phyloP scores from a whole-genome alignment of 1,140 invertebrate genomes.

The Chionoecetes opilio region DNA sequence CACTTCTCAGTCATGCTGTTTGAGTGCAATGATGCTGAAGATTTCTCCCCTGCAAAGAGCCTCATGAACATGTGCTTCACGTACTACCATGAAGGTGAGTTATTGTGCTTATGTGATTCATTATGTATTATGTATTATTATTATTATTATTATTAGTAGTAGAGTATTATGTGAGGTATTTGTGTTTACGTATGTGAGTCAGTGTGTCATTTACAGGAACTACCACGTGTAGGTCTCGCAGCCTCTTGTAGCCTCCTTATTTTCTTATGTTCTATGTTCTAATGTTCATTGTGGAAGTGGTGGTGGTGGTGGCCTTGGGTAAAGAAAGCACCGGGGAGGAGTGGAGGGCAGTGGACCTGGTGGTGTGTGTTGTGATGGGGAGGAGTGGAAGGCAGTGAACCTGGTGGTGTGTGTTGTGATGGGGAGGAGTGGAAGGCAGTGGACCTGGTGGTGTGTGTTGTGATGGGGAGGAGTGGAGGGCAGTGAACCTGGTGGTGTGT shows the following conservation, averaged over 20 bases:
- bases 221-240: too few species aligned
- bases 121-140: background rate
- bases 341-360: background rate
- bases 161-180: background rate
- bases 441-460: background rate
- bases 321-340: background rate
- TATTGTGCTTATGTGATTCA: too few species aligned
- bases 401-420: too few species aligned
- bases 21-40: slow-evolving; percentile 91
- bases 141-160: background rate
- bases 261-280: too few species aligned
- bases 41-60: slow-evolving; percentile 90
- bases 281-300: background rate
- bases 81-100: slow-evolving; percentile 90
- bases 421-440: background rate
- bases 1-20: slow-evolving; percentile 91
- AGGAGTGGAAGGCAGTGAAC: too few species aligned
- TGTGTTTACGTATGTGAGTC: background rate
- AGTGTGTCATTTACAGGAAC: too few species aligned
- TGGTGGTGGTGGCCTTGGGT: background rate
- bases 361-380: background rate
- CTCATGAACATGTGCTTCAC: slow-evolving; percentile 94
- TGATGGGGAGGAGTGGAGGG: background rate
- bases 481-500: background rate
- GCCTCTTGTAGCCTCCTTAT: too few species aligned